Conservation (phyloP, 2,113 vertebrate species). For the Albula goreensis region DNA sequence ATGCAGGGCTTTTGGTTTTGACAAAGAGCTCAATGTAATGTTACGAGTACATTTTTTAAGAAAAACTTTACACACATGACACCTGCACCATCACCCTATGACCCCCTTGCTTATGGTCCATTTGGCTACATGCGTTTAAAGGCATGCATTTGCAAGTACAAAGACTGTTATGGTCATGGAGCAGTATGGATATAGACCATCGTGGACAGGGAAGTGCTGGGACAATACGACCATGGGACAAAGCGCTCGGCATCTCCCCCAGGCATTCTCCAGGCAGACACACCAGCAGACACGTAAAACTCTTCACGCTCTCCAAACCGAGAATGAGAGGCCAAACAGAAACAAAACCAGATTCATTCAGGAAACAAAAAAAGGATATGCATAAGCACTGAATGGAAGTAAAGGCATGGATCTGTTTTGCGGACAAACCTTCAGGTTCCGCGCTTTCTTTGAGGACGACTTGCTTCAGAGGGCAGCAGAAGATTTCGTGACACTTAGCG, state of each 20-base stretch:
- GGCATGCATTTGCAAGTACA: neutral
- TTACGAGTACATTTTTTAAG: too few species aligned
- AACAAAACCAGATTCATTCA: constrained; percentile 39
- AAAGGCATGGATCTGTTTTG: constrained; percentile 63
- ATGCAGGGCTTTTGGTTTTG: constrained; percentile 75
- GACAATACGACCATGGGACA: neutral
- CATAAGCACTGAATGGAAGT: constrained; percentile 37
- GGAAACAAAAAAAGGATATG: constrained; percentile 38
- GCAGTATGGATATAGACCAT: neutral
- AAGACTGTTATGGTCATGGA: neutral
- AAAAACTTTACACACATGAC: neutral
- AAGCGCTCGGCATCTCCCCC: neutral
- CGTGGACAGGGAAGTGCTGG: constrained; percentile 6
- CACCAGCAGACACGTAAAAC: neutral
- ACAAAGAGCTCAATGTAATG: constrained; percentile 54
- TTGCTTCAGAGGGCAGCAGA: constrained; percentile 89
- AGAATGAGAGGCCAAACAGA: constrained; percentile 22
- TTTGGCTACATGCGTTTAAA: too few species aligned
- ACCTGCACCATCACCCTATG: neutral
- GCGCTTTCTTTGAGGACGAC: constrained; percentile 83
- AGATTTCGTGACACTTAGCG: constrained; percentile 89
- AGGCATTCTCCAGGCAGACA: constrained; percentile 17
- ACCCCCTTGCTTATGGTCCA: neutral
- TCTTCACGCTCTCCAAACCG: neutral
- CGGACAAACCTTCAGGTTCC: constrained; percentile 85